These are phyloP conservation scores for Hylia prasina DNA, from an alignment of 2,113 vertebrate species.

Conservation along the genomic window DNA sequence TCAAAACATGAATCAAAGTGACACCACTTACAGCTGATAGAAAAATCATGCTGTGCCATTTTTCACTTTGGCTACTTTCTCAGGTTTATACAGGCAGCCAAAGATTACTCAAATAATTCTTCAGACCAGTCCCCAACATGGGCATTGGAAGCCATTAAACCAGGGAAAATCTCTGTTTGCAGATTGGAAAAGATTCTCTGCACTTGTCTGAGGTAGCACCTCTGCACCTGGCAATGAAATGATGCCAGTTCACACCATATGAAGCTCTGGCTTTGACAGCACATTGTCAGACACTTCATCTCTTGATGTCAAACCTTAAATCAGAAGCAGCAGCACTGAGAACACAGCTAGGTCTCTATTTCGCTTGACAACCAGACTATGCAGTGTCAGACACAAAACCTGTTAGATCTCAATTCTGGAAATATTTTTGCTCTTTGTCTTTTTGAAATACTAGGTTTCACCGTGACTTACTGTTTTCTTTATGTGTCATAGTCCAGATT, in stretches of 20 bases:
- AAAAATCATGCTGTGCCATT: not conserved
- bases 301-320: not conserved
- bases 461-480: not conserved
- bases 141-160: not conserved
- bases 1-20: not conserved
- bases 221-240: not conserved
- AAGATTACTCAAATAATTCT: not conserved
- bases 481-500: not conserved
- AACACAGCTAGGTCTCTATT: not conserved
- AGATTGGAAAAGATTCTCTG: not conserved
- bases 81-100: not conserved
- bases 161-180: not conserved
- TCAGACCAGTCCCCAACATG: not conserved
- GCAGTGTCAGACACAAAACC: not conserved
- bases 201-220: not conserved
- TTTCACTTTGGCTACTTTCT: not conserved
- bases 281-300: slow-evolving; percentile 9
- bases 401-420: not conserved
- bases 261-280: not conserved
- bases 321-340: not conserved
- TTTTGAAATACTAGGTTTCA: not conserved
- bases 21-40: not conserved
- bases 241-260: not conserved
- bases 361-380: not conserved
- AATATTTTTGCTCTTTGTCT: not conserved